phyloP scores from a whole-genome alignment of 2,113 vertebrate genomes.

The Melanerpes formicivorus region DNA sequence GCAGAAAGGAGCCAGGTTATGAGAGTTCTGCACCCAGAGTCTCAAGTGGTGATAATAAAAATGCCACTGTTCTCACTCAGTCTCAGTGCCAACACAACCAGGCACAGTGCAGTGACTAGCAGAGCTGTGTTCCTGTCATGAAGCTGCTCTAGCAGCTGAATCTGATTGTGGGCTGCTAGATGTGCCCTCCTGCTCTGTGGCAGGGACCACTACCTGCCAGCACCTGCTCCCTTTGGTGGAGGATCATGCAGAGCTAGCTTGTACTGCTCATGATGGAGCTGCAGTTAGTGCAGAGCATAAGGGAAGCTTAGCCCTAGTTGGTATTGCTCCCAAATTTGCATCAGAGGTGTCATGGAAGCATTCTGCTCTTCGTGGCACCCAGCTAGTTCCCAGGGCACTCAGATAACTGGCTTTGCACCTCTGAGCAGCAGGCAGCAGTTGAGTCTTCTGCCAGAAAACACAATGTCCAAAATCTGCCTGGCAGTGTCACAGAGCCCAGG shows the following conservation, averaged over 20 bases:
- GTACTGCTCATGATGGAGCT: rapidly evolving
- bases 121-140: not conserved
- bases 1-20: rapidly evolving
- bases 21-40: rapidly evolving
- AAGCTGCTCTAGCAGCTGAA: not conserved
- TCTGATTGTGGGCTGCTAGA: rapidly evolving
- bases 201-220: not conserved
- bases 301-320: not conserved
- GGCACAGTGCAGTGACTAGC: not conserved
- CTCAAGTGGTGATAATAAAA: rapidly evolving
- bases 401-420: not conserved
- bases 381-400: not conserved
- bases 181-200: not conserved
- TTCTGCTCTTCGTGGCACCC: not conserved
- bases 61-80: not conserved
- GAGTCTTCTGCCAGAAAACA: not conserved
- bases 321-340: not conserved
- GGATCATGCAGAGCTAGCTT: not conserved
- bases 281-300: not conserved
- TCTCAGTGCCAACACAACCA: not conserved
- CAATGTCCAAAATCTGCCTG: not conserved
- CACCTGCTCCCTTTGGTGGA: rapidly evolving
- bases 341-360: rapidly evolving
- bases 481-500: not conserved
- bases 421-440: not conserved